Conservation (phyloP, 2,797 vertebrate species). For the Pterois miles region DNA sequence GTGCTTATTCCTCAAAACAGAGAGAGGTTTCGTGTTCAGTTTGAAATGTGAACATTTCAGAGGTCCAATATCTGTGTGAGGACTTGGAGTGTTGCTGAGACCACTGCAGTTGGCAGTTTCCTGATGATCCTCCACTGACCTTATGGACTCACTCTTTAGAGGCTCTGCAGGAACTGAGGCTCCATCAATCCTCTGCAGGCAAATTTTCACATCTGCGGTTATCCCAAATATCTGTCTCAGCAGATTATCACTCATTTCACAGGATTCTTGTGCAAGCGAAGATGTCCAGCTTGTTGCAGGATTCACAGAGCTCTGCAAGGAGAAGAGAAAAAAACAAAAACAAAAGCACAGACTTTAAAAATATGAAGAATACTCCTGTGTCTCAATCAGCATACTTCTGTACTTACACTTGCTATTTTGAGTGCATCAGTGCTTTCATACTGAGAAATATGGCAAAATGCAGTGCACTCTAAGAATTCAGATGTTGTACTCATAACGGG, state of each 20-base stretch:
- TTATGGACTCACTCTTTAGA: not conserved
- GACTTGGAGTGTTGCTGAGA: not conserved
- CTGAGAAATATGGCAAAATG: too few relatives aligned
- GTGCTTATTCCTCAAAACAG: not conserved
- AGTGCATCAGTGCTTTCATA: too few relatives aligned
- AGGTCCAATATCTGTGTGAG: not conserved
- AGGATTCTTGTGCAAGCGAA: constrained; percentile 1
- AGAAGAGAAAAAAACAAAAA: not conserved
- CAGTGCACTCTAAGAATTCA: too few relatives aligned
- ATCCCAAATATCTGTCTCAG: constrained; percentile 77
- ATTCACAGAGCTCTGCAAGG: constrained; percentile 16
- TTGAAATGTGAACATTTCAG: not conserved
- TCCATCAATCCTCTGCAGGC: constrained; percentile 60
- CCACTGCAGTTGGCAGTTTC: not conserved
- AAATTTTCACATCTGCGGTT: constrained; percentile 65
- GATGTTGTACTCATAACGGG: too few relatives aligned
- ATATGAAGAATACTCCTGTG: too few relatives aligned
- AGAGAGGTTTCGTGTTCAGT: not conserved
- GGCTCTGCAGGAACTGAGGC: not conserved
- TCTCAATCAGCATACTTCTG: too few relatives aligned
- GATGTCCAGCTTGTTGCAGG: not conserved
- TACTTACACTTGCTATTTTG: too few relatives aligned
- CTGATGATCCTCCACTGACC: constrained; percentile 42
- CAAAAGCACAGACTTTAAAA: not conserved
- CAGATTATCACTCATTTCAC: constrained; percentile 31